These are phyloP conservation scores for Champsocephalus esox DNA, from an alignment of 2,797 vertebrate genomes.

Conservation along the genomic window DNA sequence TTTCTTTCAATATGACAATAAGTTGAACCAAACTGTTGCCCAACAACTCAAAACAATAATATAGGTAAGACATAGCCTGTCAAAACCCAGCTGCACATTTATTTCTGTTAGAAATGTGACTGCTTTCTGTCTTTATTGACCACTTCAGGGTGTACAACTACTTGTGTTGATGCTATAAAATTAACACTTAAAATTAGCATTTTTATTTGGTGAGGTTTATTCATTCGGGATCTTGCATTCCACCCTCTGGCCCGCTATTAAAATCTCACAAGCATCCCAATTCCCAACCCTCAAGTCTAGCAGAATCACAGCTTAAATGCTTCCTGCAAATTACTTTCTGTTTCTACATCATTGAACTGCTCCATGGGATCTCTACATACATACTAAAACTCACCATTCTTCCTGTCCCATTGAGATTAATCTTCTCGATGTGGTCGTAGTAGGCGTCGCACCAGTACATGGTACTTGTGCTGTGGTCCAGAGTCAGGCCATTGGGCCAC, in stretches of 20 bases:
- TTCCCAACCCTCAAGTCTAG: not conserved
- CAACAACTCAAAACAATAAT: not conserved
- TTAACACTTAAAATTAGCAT: not conserved
- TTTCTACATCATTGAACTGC: not conserved
- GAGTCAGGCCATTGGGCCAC: conserved; percentile 97
- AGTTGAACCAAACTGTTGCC: not conserved
- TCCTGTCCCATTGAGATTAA: conserved; percentile 94
- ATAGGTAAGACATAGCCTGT: no score
- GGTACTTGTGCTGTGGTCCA: conserved; percentile 89
- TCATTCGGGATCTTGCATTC: not conserved
- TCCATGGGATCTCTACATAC: not conserved
- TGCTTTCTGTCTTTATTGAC: conserved; percentile 1
- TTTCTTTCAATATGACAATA: not conserved
- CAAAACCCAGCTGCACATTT: no score
- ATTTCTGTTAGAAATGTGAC: not conserved
- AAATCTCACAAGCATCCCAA: not conserved
- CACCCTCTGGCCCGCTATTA: not conserved
- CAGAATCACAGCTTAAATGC: not conserved
- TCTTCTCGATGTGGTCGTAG: conserved; percentile 98
- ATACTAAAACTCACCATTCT: conserved; percentile 88
- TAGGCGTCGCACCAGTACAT: conserved; percentile 99
- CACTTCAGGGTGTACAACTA: not conserved
- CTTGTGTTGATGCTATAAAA: not conserved
- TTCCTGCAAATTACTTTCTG: not conserved
- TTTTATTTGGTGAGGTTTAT: not conserved